Evolutionary conservation across 2,113 vertebrate species (phyloP).

Genomic region (Ifrita kowaldi): DNA sequence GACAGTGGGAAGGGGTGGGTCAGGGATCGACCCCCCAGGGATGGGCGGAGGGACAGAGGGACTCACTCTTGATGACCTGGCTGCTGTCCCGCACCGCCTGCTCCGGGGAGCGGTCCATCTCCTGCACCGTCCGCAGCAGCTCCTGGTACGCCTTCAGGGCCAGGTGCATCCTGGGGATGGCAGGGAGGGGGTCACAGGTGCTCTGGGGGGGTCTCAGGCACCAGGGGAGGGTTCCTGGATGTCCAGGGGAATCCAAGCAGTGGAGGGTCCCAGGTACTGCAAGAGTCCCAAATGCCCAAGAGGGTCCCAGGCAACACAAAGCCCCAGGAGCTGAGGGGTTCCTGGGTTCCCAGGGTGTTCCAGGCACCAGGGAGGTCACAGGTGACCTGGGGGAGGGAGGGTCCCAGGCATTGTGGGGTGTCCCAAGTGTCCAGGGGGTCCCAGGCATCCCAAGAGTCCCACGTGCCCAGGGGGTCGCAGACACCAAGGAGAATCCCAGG

Average conservation of each 20-base stretch:
- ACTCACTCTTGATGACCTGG: slow-evolving; percentile 90
- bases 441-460: background rate
- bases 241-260: background rate
- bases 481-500: background rate
- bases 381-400: too few species aligned
- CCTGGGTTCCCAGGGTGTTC: too few species aligned
- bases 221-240: too few species aligned
- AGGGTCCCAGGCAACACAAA: too few species aligned
- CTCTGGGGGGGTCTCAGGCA: too few species aligned
- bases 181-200: too few species aligned
- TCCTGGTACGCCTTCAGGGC: slow-evolving; percentile 96
- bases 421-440: too few species aligned
- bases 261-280: background rate
- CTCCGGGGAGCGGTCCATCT: slow-evolving; percentile 87
- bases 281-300: too few species aligned
- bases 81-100: slow-evolving; percentile 85
- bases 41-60: accelerated
- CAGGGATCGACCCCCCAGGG: accelerated
- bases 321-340: background rate
- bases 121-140: slow-evolving; percentile 86
- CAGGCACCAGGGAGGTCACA: background rate
- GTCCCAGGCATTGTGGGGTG: background rate
- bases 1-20: accelerated
- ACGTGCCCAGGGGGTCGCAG: too few species aligned
- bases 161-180: slow-evolving; percentile 85